These are phyloP conservation scores for Phortica variegata DNA, from an alignment of 1,140 invertebrate species.

Conservation along the genomic window DNA sequence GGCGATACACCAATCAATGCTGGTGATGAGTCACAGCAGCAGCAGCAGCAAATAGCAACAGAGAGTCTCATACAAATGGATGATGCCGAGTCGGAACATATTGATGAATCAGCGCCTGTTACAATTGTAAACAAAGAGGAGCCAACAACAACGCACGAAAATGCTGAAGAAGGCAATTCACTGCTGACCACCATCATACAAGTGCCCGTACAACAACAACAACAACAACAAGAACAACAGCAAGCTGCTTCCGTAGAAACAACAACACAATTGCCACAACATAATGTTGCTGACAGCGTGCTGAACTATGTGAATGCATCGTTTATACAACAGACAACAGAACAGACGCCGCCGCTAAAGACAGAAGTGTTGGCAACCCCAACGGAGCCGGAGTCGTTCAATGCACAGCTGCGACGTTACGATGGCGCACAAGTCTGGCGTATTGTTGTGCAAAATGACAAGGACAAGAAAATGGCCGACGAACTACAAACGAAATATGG, in stretches of 20 bases:
- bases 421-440: constrained; percentile 63
- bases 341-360: constrained; percentile 15
- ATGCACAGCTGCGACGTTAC: constrained; percentile 55
- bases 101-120: too few relatives aligned
- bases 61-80: too few relatives aligned
- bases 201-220: constrained; percentile 4
- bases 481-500: constrained; percentile 52
- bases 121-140: neutral
- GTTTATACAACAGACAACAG: constrained; percentile 26
- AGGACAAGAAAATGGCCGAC: constrained; percentile 45
- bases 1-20: constrained; percentile 20
- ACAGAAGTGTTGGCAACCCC: constrained; percentile 4
- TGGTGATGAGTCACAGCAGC: neutral
- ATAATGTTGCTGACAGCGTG: constrained; percentile 36
- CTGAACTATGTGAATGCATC: constrained; percentile 54
- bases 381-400: constrained; percentile 19
- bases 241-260: neutral
- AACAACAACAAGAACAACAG: constrained; percentile 15
- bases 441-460: constrained; percentile 57
- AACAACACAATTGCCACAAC: neutral
- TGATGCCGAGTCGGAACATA: too few relatives aligned
- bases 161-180: constrained; percentile 1
- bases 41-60: neutral
- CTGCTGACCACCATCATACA: constrained; percentile 45
- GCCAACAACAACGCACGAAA: neutral